Base-by-base conservation (phyloP, 2,888 invertebrate genomes). In the Mactromeris polynyma region DNA sequence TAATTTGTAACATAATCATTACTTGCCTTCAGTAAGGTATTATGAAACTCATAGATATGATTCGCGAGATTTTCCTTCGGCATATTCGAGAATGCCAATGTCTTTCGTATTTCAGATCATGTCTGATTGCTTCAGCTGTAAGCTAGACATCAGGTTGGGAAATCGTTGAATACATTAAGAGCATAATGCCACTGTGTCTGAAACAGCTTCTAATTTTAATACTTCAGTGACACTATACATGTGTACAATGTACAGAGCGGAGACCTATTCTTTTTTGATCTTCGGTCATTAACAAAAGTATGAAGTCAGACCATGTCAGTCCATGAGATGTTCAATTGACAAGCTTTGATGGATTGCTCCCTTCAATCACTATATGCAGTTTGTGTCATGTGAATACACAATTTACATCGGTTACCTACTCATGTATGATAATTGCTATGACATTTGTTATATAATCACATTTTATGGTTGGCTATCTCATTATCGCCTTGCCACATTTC, bases 381-480 rank as follows among this genome's bases (percentile, higher is more conserved):
- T 3, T 73, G 33, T 73, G 73, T 73, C 73, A 73, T 36, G 19
- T 33, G 36, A 73, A 73, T 73, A 73, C 69, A 69, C 73, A 73
- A 9, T 36, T 33, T 73, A 73, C 73, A 73, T 17, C 36, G 4
- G 73, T 36, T 33, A 73, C 36, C 36, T 73, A 73, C 73, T 73
- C 73, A 73, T 73, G 73, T 73, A 73, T 33, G 33, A 73, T 73
- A 73, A 73, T 73, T 33, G 33, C 36, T 73, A 36, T 73, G 73
- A 73, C 73, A 73, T 73, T 36, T 73, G 36, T 73, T 73, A 73
- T 73, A 36, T 73, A 73, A 73, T 73, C 73, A 73, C 36, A 26
- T 73, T 73, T 36, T 73, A 73, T 73, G 14, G 36, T 73, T 73
- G 33, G 36, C 36, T 36, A 36, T 73, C 73, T 73, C 36, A 36